Percentiles rank a stretch among this genome's conserved stretches.
Evolutionary conservation across 2,888 invertebrate genomes (phyloP).

Genomic region (Candidula unifasciata): DNA sequence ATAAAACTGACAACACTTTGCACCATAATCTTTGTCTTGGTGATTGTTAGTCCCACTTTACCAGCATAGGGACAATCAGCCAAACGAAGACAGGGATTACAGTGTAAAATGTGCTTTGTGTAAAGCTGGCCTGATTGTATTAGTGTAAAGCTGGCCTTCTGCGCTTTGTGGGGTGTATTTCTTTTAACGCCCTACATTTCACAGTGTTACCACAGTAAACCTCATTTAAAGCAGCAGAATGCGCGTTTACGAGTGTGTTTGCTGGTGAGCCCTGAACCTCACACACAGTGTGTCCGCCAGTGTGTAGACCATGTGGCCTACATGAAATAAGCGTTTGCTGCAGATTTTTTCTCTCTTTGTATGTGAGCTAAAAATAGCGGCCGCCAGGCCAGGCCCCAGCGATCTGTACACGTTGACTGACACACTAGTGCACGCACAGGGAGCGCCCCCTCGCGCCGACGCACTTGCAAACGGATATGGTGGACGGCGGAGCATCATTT

Average conservation of each 20-base stretch:
- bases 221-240: neutral
- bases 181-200: too few species aligned
- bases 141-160: too few species aligned
- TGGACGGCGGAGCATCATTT: slow-evolving; percentile 27
- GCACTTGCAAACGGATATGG: slow-evolving; percentile 53
- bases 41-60: too few species aligned
- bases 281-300: slow-evolving; percentile 9
- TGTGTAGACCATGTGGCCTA: slow-evolving; percentile 31
- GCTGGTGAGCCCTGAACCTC: slow-evolving; percentile 23
- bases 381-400: slow-evolving; percentile 20
- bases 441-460: slow-evolving; percentile 51
- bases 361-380: slow-evolving; percentile 43
- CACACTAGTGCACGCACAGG: slow-evolving; percentile 51
- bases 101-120: too few species aligned
- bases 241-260: neutral
- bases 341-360: slow-evolving; percentile 36
- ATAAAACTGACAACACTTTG: too few species aligned
- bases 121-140: too few species aligned
- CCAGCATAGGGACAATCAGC: too few species aligned
- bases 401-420: slow-evolving; percentile 45
- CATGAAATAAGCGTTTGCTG: slow-evolving; percentile 29
- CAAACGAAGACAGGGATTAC: too few species aligned
- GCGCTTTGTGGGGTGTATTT: too few species aligned
- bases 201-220: neutral
- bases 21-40: too few species aligned